Evolutionary conservation across 2,113 vertebrate genomes (phyloP), one percentile per base, ranked within the genome.

Genomic region (Rafetus swinhoei): DNA sequence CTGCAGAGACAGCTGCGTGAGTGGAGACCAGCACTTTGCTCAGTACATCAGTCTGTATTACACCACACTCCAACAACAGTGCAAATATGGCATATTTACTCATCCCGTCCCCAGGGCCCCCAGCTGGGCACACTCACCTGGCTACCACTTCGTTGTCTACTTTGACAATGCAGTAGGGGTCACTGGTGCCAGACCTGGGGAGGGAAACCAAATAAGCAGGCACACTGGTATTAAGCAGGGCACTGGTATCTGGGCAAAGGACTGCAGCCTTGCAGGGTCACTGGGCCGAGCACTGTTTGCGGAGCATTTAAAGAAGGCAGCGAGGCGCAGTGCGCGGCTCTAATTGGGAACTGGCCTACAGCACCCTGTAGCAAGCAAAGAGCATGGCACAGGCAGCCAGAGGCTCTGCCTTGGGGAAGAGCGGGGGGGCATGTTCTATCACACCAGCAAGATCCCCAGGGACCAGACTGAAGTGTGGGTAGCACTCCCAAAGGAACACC

Each of bases 71-170:
- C 45, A 45, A 45, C 6, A 45, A 45, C 45, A 45, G 45, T 45
- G 45, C 45, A 45, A 45, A 45, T 45, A 45, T 45, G 45, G 45
- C 45, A 45, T 45, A 45, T 45, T 45, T 45, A 45, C 53, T 56
- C 59, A 18, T 12, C 16, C 52, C 13, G 1, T 6, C 29, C 32
- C 1, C 0, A 0, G 2, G 15, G 29, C 82, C 76, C 6, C 55
- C 84, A 1, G 1, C 11, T 24, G 1, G 3, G n/a, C 3, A n/a
- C 25, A 94, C 98, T 98, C 94, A 99, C 99, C 99, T 99, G 97
- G 99, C 99, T 94, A 99, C 98, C 94, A 99, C 98, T 97, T 99
- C 98, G 35, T 99, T 98, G 88, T 99, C 99, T 96, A 99, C 98
- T 96, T 99, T 99, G 89, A 99, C 97, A 56, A 98, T 95, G 97